Evolutionary conservation across 2,797 vertebrate species (phyloP).

Genomic region (Myotis daubentonii): DNA sequence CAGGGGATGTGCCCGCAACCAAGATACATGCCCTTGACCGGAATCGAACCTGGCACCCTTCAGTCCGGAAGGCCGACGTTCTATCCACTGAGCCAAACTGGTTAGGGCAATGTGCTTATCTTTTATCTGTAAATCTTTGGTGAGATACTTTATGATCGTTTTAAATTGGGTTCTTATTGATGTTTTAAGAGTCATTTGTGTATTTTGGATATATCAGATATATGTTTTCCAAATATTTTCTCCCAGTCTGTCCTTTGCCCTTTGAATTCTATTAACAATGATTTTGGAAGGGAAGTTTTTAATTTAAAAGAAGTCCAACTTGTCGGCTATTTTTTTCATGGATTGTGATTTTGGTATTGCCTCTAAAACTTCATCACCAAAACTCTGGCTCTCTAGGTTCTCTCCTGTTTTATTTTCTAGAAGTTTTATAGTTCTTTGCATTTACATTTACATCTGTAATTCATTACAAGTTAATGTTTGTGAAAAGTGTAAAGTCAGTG

Average conservation of each 20-base stretch:
- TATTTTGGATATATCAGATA: not conserved
- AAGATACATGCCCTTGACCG: no score
- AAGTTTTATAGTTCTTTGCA: not conserved
- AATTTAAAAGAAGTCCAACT: not conserved
- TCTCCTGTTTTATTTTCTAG: not conserved
- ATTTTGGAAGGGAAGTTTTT: not conserved
- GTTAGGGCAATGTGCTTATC: not conserved
- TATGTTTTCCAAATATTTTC: not conserved
- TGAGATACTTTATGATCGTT: not conserved
- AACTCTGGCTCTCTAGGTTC: not conserved
- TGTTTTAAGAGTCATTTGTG: not conserved
- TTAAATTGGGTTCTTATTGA: not conserved
- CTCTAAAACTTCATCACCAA: not conserved
- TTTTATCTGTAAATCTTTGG: not conserved
- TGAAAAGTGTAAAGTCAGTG: not conserved
- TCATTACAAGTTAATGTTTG: not conserved
- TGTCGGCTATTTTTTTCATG: not conserved
- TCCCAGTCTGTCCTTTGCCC: not conserved
- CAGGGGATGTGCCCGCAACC: no score
- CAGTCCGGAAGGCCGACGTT: no score
- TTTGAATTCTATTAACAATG: not conserved
- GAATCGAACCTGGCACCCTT: no score
- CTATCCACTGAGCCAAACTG: no score
- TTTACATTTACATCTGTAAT: not conserved
- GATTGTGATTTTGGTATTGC: not conserved